Evolutionary conservation across 2,113 vertebrate genomes (phyloP).

Genomic region (Cyanistes caeruleus): DNA sequence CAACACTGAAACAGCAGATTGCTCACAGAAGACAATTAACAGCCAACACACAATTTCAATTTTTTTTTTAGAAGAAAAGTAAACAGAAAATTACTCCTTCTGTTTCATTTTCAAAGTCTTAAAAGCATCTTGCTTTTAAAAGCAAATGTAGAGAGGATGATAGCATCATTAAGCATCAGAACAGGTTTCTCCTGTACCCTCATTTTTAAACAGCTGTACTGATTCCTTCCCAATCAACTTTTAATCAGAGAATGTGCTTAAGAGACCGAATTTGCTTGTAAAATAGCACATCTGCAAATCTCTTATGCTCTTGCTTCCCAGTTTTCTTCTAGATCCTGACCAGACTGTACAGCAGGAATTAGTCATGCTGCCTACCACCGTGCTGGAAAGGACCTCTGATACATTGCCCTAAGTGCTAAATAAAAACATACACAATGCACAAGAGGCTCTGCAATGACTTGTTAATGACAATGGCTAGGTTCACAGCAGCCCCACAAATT

Average conservation of each 20-base stretch:
- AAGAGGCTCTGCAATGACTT: neutral
- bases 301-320: neutral
- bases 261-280: neutral
- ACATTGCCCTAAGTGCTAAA: neutral
- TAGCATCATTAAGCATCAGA: fast-evolving
- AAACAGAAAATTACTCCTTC: conserved; percentile 12
- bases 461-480: neutral
- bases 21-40: neutral
- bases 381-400: neutral
- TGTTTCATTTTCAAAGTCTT: neutral
- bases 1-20: neutral
- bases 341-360: neutral
- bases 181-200: neutral
- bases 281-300: neutral
- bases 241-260: neutral
- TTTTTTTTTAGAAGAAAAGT: conserved; percentile 4
- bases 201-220: neutral
- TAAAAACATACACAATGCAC: neutral
- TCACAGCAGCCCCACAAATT: neutral
- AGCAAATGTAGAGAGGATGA: neutral
- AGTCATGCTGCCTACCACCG: neutral
- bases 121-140: neutral
- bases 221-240: neutral
- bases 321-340: neutral
- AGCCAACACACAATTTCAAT: neutral